These are phyloP conservation scores for Chesias legatella DNA, from an alignment of 2,888 invertebrate species.

Conservation along the genomic window DNA sequence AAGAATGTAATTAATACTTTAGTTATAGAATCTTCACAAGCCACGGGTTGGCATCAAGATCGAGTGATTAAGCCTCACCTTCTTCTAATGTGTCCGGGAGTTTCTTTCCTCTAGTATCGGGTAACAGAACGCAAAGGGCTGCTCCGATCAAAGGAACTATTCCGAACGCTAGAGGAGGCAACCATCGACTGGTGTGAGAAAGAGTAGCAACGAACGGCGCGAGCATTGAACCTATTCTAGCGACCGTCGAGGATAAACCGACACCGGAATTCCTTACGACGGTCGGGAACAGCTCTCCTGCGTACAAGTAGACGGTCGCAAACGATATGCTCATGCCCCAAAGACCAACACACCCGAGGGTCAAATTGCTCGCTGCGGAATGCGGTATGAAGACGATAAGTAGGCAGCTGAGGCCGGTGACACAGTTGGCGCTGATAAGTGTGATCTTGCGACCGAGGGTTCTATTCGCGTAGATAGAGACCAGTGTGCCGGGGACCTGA, in stretches of 20 bases:
- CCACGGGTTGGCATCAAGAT: slow-evolving; percentile 17
- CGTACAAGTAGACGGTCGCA: slow-evolving; percentile 92
- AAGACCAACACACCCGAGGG: slow-evolving; percentile 87
- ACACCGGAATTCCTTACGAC: slow-evolving; percentile 93
- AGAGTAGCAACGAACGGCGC: slow-evolving; percentile 91
- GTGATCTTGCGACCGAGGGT: slow-evolving; percentile 84
- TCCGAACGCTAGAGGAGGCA: slow-evolving; percentile 88
- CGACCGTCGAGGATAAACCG: slow-evolving; percentile 91
- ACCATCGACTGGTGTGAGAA: slow-evolving; percentile 74
- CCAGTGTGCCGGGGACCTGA: slow-evolving; percentile 81
- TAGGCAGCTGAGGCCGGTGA: slow-evolving; percentile 84
- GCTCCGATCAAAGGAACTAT: slow-evolving; percentile 85
- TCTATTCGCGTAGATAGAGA: slow-evolving; percentile 84
- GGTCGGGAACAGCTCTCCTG: slow-evolving; percentile 94
- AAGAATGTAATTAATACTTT: slow-evolving; percentile 34
- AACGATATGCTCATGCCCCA: slow-evolving; percentile 91
- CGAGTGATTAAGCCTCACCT: slow-evolving; percentile 79
- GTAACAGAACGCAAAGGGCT: slow-evolving; percentile 83
- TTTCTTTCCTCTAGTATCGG: slow-evolving; percentile 88
- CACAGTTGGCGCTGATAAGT: slow-evolving; percentile 82
- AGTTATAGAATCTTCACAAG: slow-evolving; percentile 16
- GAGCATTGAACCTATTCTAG: slow-evolving; percentile 91
- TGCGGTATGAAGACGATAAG: slow-evolving; percentile 79
- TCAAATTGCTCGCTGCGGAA: slow-evolving; percentile 73
- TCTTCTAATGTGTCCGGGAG: slow-evolving; percentile 91